phyloP scores from a whole-genome alignment of 1,140 invertebrate genomes.

The Cydia strobilella region DNA sequence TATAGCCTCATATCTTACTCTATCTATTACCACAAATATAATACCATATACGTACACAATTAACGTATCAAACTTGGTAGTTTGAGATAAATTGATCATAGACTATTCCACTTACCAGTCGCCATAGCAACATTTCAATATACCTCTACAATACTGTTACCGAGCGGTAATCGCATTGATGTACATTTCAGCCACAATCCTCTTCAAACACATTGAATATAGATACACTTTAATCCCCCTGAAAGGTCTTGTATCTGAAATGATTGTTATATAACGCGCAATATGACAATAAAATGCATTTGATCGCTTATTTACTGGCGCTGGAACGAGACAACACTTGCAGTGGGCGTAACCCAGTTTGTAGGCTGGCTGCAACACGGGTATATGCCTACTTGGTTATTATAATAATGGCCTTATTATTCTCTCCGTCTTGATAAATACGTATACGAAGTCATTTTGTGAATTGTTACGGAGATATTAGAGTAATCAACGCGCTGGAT shows the following conservation, averaged over 20 bases:
- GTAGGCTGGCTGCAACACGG: slow-evolving; percentile 12
- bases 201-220: slow-evolving; percentile 1
- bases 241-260: slow-evolving; percentile 6
- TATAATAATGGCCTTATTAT: slow-evolving; percentile 31
- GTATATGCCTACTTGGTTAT: slow-evolving; percentile 17
- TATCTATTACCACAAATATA: too few relatives aligned
- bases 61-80: neutral
- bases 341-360: slow-evolving; percentile 19
- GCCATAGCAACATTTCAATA: neutral
- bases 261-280: slow-evolving; percentile 17
- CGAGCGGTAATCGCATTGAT: neutral
- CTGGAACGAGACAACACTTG: slow-evolving; percentile 20
- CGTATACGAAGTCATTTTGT: neutral
- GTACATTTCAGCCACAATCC: slow-evolving; percentile 10
- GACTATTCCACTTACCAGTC: neutral
- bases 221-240: neutral
- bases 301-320: slow-evolving; percentile 29
- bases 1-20: too few relatives aligned
- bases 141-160: neutral
- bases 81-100: neutral
- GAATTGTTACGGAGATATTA: neutral
- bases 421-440: slow-evolving; percentile 22
- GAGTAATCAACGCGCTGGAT: neutral
- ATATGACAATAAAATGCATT: slow-evolving; percentile 24
- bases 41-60: neutral